Percentiles rank a stretch among this genome's conserved stretches.
phyloP scores from a whole-genome alignment of 2,888 invertebrate genomes.

The Drosophila robusta region DNA sequence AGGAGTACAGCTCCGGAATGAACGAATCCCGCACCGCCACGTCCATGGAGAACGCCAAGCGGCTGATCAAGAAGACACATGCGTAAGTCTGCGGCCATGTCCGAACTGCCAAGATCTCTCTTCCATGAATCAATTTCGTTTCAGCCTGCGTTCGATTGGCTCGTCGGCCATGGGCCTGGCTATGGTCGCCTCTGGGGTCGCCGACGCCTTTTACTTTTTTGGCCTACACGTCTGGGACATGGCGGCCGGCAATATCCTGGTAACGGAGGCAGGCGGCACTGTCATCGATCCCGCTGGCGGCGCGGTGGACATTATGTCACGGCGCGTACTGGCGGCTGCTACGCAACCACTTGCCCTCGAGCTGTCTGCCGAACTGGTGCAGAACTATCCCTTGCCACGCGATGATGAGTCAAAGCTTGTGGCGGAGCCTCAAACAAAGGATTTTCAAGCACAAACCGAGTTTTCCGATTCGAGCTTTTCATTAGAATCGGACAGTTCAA shows the following conservation, averaged over 20 bases:
- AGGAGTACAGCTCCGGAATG: conserved; percentile 50
- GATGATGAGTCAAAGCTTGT: conserved; percentile 85
- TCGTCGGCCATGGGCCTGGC: conserved; percentile 97
- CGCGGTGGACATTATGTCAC: conserved; percentile 91
- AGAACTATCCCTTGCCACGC: conserved; percentile 90
- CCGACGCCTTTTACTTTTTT: conserved; percentile 95
- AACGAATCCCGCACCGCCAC: conserved; percentile 74
- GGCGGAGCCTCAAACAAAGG: not conserved
- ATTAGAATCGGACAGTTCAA: conserved; percentile 11
- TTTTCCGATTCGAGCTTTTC: conserved; percentile 53
- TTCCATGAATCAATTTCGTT: not conserved
- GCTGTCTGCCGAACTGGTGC: conserved; percentile 87
- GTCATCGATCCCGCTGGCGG: conserved; percentile 94
- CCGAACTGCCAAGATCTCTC: too few relatives aligned
- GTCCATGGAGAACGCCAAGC: conserved; percentile 89
- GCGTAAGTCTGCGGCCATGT: conserved; percentile 86
- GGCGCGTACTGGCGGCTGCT: conserved; percentile 92
- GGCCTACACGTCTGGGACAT: conserved; percentile 98
- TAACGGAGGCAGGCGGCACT: conserved; percentile 96
- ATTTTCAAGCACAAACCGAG: conserved; percentile 55
- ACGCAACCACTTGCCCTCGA: conserved; percentile 89
- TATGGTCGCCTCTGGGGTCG: conserved; percentile 95
- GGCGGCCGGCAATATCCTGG: conserved; percentile 93
- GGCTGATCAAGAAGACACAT: conserved; percentile 88
- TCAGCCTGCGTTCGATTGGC: conserved; percentile 92